These are phyloP conservation scores for Pediacus dermestoides DNA, from an alignment of 2,888 invertebrate species.

Conservation along the genomic window DNA sequence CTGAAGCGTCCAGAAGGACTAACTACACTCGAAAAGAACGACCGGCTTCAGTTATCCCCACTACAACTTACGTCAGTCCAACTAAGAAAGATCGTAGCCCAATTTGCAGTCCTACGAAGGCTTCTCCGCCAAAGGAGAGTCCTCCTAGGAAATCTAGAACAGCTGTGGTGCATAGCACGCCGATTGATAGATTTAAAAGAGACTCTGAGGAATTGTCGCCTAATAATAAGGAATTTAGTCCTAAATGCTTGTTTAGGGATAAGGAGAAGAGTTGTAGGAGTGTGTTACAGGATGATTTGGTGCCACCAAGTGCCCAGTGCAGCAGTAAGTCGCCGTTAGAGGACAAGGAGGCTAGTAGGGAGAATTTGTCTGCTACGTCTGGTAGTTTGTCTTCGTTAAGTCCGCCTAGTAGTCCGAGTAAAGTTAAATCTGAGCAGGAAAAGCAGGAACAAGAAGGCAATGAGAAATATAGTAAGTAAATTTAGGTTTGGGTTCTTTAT, in stretches of 20 bases:
- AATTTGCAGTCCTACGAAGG: conserved; percentile 18
- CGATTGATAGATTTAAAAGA: not conserved
- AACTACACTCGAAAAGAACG: conserved; percentile 41
- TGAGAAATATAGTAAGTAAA: conserved; percentile 47
- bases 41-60: conserved; percentile 44
- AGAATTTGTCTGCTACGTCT: conserved; percentile 47
- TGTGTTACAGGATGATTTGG: conserved; percentile 25
- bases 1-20: conserved; percentile 44
- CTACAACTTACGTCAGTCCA: conserved; percentile 30
- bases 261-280: conserved; percentile 23
- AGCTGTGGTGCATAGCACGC: conserved; percentile 1
- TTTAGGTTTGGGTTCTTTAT: conserved; percentile 30
- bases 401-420: conserved; percentile 49
- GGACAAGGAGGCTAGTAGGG: conserved; percentile 44
- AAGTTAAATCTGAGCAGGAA: conserved; percentile 44
- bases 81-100: conserved; percentile 13
- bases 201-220: conserved; percentile 13
- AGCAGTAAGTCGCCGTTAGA: conserved; percentile 51
- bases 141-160: conserved; percentile 11
- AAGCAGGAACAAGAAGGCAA: conserved; percentile 58
- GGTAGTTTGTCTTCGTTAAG: conserved; percentile 49
- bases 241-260: conserved; percentile 32
- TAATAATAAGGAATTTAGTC: conserved; percentile 20
- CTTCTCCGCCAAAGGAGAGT: conserved; percentile 14
- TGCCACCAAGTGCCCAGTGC: conserved; percentile 29